Conservation (phyloP, 2,113 vertebrate genomes). For the Ageneiosus marmoratus region DNA sequence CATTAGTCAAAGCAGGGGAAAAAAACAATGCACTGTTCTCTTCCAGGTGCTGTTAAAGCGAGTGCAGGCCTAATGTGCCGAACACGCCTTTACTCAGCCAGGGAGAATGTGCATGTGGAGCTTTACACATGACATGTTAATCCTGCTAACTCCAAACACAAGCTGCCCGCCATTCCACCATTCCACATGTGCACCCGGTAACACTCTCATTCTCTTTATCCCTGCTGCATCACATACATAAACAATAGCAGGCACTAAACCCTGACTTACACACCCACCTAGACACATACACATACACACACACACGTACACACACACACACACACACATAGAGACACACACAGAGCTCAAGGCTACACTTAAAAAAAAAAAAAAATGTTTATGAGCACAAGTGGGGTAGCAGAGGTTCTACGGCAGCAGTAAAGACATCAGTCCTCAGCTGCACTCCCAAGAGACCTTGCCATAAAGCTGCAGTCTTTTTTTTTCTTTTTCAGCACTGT, state of each 20-base stretch:
- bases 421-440: conserved; percentile 52
- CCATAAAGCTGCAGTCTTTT: conserved; percentile 40
- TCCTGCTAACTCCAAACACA: conserved; percentile 48
- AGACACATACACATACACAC: conserved; percentile 17
- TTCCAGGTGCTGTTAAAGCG: conserved; percentile 8
- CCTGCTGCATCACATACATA: conserved; percentile 11
- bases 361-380: conserved; percentile 42
- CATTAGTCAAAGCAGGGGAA: conserved; percentile 39
- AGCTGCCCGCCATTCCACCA: conserved; percentile 38
- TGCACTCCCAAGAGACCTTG: conserved; percentile 42
- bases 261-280: background rate
- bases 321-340: too few species aligned
- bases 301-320: conserved; percentile 40
- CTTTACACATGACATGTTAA: conserved; percentile 45
- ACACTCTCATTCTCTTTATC: conserved; percentile 9
- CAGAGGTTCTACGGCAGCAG: conserved; percentile 24
- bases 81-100: conserved; percentile 29
- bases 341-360: conserved; percentile 46
- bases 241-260: conserved; percentile 18
- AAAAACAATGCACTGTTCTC: conserved; percentile 7
- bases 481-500: conserved; percentile 42
- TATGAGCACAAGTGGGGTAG: conserved; percentile 30
- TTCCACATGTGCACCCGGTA: conserved; percentile 23
- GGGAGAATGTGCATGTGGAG: conserved; percentile 21
- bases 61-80: conserved; percentile 31